Base-by-base conservation (phyloP, 1,140 invertebrate species). In the Spodoptera litura region DNA sequence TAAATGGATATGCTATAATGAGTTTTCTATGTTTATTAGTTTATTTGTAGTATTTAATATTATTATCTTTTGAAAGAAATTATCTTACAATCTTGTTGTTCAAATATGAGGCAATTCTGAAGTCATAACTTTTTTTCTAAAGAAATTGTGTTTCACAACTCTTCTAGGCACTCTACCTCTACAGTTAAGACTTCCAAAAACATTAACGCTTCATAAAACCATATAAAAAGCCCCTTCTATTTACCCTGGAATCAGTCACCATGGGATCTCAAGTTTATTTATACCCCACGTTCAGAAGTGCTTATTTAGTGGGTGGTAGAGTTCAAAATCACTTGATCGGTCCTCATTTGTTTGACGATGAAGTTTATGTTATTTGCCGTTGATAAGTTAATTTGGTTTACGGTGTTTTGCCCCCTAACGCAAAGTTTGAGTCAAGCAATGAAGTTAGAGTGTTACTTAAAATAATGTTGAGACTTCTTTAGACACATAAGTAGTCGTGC, bases 341-440 rank as follows among this genome's bases (percentile, higher is more conserved):
- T 31, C 2, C 20, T 1, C 44, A 38, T 52, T 4, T 74, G 20
- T 59, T 61, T 38, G 53, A 12, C 12, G 52, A 25, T 20, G 20
- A 59, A 58, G 53, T 68, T 76, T 55, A 62, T 58, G 13, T 75
- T 83, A 84, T 85, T 87, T 85, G 78, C 44, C 70, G 68, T 79
- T 85, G 88, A 89, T 89, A 89, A 87, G 83, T 86, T 85, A 80
- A 87, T 86, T 87, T 82, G 62, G 81, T 87, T 86, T 78, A 79
- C 78, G 55, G 72, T 76, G 70, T 74, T 66, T 81, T 78, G 79
- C 72, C 56, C 49, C 53, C 62, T 77, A 71, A 70, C 51, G 72
- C 51, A 8, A 74, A 78, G 79, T 83, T 83, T 75, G 81, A 77
- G n/a, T n/a, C n/a, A n/a, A n/a, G n/a, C n/a, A n/a, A 20, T 66